phyloP scores from a whole-genome alignment of 2,113 vertebrate species.

The Orycteropus afer region DNA sequence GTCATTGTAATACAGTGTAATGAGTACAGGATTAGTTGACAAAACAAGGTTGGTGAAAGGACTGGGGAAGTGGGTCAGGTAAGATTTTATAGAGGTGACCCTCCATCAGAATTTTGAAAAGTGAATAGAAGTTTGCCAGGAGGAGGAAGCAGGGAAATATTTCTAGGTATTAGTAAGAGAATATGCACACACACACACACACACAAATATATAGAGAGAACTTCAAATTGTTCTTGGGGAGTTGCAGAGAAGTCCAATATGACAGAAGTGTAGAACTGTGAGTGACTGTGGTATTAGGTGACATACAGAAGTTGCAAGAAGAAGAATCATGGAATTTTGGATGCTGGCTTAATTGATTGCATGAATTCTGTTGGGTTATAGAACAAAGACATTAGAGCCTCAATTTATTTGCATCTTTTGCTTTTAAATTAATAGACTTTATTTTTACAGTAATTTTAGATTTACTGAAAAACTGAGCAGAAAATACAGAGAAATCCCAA shows the following conservation, averaged over 20 bases:
- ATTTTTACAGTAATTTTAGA: background rate
- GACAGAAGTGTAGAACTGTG: background rate
- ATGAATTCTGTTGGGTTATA: background rate
- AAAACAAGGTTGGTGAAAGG: background rate
- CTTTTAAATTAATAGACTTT: background rate
- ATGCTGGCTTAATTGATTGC: background rate
- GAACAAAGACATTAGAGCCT: background rate
- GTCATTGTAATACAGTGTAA: background rate
- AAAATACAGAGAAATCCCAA: background rate
- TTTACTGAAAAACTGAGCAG: background rate
- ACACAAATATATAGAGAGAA: background rate
- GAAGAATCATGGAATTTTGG: background rate
- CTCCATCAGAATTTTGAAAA: background rate
- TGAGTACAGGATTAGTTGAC: background rate
- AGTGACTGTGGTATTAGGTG: background rate
- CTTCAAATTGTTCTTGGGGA: background rate
- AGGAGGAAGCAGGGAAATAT: background rate
- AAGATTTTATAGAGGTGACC: background rate
- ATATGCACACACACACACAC: background rate
- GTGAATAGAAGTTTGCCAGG: background rate
- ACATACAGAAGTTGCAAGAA: background rate
- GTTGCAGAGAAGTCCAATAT: background rate
- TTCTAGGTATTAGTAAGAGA: background rate
- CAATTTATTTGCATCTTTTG: background rate
- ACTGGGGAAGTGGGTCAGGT: background rate